Evolutionary conservation across 2,888 invertebrate genomes (phyloP).

Genomic region (Lamellibrachia columna): DNA sequence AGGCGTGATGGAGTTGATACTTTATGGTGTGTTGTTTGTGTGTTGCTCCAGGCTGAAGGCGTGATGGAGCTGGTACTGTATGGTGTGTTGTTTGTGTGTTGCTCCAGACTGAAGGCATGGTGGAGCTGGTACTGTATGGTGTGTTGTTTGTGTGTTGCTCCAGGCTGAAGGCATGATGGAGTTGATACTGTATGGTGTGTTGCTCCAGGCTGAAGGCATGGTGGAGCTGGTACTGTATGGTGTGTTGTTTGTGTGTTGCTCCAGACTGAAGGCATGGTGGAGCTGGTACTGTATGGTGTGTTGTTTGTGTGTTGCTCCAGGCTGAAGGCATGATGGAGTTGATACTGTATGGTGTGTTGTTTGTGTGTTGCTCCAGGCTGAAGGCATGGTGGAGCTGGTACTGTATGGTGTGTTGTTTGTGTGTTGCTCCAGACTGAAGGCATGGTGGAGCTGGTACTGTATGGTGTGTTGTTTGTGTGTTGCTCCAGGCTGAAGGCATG

Average conservation of each 20-base stretch:
- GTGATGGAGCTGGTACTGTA: not conserved
- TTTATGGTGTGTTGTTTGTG: not conserved
- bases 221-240: not conserved
- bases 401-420: not conserved
- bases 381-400: not conserved
- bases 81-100: not conserved
- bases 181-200: not conserved
- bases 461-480: not conserved
- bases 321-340: not conserved
- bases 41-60: not conserved
- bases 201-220: not conserved
- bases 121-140: not conserved
- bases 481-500: not conserved
- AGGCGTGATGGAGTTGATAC: not conserved
- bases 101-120: not conserved
- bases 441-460: too few species aligned
- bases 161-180: not conserved
- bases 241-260: not conserved
- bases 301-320: not conserved
- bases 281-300: not conserved
- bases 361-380: too few species aligned
- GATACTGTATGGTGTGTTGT: not conserved
- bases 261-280: not conserved
- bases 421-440: too few species aligned
- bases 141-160: not conserved